Evolutionary conservation across 2,797 vertebrate genomes (phyloP).

Genomic region (Periparus ater): DNA sequence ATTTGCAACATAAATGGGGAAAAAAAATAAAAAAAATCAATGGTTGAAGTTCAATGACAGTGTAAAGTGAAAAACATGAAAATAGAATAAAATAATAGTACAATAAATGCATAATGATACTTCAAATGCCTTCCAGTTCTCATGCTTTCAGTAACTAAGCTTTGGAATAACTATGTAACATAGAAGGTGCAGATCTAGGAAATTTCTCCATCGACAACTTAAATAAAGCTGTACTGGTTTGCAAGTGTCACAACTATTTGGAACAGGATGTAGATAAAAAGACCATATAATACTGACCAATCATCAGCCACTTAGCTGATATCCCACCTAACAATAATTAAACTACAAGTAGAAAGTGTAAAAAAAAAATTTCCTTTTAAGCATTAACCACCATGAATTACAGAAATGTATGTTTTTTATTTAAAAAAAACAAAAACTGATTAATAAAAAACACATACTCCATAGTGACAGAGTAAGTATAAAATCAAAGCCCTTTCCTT

Average conservation of each 20-base stretch:
- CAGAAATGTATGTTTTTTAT: rapidly evolving
- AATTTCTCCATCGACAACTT: not conserved
- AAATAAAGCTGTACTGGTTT: not conserved
- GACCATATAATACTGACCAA: not conserved
- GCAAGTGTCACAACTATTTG: not conserved
- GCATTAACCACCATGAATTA: not conserved
- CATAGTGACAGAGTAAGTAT: not conserved
- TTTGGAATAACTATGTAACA: not conserved
- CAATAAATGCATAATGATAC: not conserved
- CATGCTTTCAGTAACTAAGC: not conserved
- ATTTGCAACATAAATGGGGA: not conserved
- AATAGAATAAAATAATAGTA: not conserved
- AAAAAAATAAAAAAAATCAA: not conserved
- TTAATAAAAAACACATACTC: not conserved
- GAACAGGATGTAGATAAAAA: not conserved
- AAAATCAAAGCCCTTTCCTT: not conserved
- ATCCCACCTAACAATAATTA: not conserved
- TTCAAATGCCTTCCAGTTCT: not conserved
- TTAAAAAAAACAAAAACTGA: not conserved
- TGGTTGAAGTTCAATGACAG: not conserved
- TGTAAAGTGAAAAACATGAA: not conserved
- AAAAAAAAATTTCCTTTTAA: not conserved
- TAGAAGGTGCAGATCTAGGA: not conserved
- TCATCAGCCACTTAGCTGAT: not conserved
- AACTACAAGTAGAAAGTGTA: not conserved